Evolutionary conservation across 37 sponge, comb jelly and placozoan species (phyloP), one percentile per base, ranked within the genome.

Genomic region (Oscarella lobularis): DNA sequence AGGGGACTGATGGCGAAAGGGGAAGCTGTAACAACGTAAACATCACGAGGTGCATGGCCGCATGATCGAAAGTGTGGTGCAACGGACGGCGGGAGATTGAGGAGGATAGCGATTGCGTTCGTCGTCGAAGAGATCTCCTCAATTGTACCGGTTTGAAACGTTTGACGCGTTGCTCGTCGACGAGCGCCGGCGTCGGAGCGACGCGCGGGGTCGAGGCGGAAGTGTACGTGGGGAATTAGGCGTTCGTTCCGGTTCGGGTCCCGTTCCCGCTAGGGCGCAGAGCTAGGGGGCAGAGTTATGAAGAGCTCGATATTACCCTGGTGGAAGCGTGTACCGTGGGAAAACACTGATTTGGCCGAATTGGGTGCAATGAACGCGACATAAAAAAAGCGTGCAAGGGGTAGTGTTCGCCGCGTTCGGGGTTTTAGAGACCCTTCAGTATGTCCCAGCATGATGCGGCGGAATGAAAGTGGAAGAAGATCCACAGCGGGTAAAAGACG

Each of bases 211-310:
- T 39, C 2, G 67, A 76, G 1, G 38, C 77, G 14, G 3, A 40
- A 41, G 33, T 37, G 9, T 39, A 37, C 31, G 54, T 36, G 2
- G 66, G 20, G 20, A 38, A 36, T n/a, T n/a, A 2, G 33, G 2
- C 30, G 77, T 78, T 66, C 31, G 67, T n/a, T 75, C 81, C 4
- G 72, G 85, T 3, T 86, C 87, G 0, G 35, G 71, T 1, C 29
- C 33, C 29, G 71, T 88, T 29, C 75, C 82, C 33, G 75, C 33
- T n/a, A 88, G 83, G 88, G 88, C 85, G 33, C 66, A 67, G 76
- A 80, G 33, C 2, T 82, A 82, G 32, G 85, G 84, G 79, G 39
- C 31, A 3, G 85, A 88, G 85, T 84, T 40, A 30, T 88, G 74
- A 84, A 71, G 39, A 54, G 82, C 0, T 41, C 75, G 38, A 35